A percentile compares a stretch with the other conserved stretches of the same genome.
Evolutionary conservation across 2,797 vertebrate species (phyloP).

Genomic region (Malurus splendens): DNA sequence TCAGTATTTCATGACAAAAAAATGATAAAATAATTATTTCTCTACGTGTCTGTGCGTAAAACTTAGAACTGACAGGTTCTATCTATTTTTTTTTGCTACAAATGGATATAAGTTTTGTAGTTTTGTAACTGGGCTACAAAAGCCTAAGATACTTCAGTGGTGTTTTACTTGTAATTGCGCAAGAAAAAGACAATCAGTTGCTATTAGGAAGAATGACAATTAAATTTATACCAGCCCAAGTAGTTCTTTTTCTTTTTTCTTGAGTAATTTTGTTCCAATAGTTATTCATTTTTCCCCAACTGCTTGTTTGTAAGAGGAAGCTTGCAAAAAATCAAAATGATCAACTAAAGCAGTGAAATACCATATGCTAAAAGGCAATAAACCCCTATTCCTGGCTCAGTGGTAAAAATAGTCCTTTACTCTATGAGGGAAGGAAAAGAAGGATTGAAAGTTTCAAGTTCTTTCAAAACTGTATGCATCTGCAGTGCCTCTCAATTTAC

Average conservation of each 20-base stretch:
- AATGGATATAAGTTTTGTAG: neutral
- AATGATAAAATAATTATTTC: neutral
- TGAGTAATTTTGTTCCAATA: neutral
- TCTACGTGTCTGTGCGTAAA: neutral
- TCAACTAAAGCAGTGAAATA: neutral
- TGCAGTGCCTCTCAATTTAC: neutral
- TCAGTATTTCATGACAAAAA: neutral
- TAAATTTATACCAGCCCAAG: neutral
- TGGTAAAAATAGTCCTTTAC: neutral
- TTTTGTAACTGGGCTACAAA: neutral
- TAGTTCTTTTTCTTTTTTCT: neutral
- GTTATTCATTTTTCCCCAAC: neutral
- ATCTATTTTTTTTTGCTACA: neutral
- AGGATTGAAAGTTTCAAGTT: neutral
- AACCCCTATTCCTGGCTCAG: neutral
- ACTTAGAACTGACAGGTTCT: neutral
- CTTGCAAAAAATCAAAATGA: neutral
- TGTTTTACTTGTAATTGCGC: neutral
- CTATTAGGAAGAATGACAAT: neutral
- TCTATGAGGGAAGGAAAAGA: neutral
- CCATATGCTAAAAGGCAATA: neutral
- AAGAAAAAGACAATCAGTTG: neutral
- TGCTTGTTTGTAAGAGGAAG: neutral
- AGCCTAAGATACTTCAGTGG: neutral
- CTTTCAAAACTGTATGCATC: neutral